Evolutionary conservation across 2,797 vertebrate species (phyloP).

Genomic region (Trachurus trachurus): DNA sequence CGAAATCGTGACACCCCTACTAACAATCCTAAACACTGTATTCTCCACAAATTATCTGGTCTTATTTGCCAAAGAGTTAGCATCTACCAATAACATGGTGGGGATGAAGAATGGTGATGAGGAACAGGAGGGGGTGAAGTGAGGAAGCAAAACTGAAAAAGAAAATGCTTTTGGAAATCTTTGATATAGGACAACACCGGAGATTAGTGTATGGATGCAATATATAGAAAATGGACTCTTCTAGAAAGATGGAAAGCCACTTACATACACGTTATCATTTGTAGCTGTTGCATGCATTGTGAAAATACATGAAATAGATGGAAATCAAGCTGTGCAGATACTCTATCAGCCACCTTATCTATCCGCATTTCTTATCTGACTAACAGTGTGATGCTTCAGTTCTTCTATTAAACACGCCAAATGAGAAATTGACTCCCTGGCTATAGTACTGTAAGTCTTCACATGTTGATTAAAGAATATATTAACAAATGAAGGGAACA

Average conservation of each 20-base stretch:
- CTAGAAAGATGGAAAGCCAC: slow-evolving; percentile 12
- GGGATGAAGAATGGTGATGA: slow-evolving; percentile 6
- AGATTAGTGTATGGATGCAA: not conserved
- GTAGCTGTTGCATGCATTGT: not conserved
- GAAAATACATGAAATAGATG: slow-evolving; percentile 16
- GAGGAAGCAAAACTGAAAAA: slow-evolving; percentile 4
- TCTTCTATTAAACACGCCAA: slow-evolving; percentile 3
- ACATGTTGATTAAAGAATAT: not conserved
- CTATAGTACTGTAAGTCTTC: not conserved
- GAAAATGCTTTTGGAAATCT: slow-evolving; percentile 22
- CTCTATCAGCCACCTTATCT: slow-evolving; percentile 13
- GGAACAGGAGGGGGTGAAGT: slow-evolving; percentile 10
- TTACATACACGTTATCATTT: not conserved
- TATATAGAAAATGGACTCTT: not conserved
- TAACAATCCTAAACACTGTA: slow-evolving; percentile 45
- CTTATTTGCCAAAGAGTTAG: slow-evolving; percentile 38
- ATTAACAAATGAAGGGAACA: not conserved
- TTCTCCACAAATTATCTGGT: slow-evolving; percentile 50
- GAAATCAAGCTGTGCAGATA: slow-evolving; percentile 19
- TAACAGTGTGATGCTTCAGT: slow-evolving; percentile 15
- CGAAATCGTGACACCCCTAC: too few species aligned
- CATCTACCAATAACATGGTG: slow-evolving; percentile 31
- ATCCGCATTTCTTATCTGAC: slow-evolving; percentile 12
- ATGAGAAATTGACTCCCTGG: slow-evolving; percentile 10
- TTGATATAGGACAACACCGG: not conserved